A percentile compares a stretch with the other conserved stretches of the same genome.
Evolutionary conservation across 2,888 invertebrate genomes (phyloP).

Genomic region (Carpatolechia fugitivella): DNA sequence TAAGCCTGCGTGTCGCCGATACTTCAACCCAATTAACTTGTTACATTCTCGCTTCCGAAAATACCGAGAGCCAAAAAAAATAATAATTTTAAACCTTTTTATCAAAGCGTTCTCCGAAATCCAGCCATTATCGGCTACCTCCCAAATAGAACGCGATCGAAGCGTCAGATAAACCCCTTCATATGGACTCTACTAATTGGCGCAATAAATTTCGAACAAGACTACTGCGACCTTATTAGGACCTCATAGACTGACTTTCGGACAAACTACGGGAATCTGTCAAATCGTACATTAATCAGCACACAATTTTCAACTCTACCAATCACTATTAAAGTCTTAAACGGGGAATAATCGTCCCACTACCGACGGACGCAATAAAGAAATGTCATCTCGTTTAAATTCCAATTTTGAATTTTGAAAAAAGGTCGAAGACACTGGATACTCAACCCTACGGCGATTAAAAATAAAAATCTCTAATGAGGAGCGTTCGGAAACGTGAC

Average conservation of each 20-base stretch:
- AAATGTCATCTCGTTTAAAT: conserved; percentile 72
- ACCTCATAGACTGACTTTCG: conserved; percentile 44
- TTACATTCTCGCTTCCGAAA: conserved; percentile 76
- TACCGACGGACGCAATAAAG: conserved; percentile 47
- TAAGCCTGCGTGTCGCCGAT: conserved; percentile 50
- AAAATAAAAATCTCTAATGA: conserved; percentile 68
- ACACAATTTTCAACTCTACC: conserved; percentile 54
- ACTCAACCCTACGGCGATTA: conserved; percentile 48
- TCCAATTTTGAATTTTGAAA: conserved; percentile 58
- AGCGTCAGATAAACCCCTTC: conserved; percentile 62
- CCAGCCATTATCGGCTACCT: conserved; percentile 73
- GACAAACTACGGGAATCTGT: conserved; percentile 48
- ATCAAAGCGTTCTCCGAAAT: conserved; percentile 66
- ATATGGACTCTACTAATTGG: conserved; percentile 75
- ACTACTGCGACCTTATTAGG: conserved; percentile 28
- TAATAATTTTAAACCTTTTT: conserved; percentile 22
- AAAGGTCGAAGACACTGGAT: conserved; percentile 41
- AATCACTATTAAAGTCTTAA: conserved; percentile 47
- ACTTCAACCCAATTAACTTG: conserved; percentile 75
- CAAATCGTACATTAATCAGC: conserved; percentile 42
- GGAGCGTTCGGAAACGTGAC: conserved; percentile 59
- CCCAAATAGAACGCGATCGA: conserved; percentile 75
- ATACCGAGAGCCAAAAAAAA: conserved; percentile 51
- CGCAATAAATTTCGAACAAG: conserved; percentile 70
- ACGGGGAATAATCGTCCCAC: conserved; percentile 47